Conservation (phyloP, 1,140 invertebrate genomes). For the Prorops nasuta region DNA sequence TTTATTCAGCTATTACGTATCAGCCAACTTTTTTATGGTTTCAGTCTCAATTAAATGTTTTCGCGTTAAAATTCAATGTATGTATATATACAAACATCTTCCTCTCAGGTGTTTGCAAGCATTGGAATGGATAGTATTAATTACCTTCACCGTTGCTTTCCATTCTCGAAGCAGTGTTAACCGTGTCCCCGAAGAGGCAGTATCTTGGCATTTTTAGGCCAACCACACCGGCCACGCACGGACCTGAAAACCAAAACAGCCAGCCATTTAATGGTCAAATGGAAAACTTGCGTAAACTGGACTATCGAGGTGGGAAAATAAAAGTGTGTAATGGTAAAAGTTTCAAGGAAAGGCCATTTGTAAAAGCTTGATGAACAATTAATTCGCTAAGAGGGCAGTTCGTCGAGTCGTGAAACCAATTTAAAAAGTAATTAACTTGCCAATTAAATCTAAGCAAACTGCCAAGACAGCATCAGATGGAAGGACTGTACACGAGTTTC, state of each 20-base stretch:
- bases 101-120: too few relatives aligned
- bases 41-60: too few relatives aligned
- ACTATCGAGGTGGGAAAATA: not conserved
- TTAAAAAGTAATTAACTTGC: conserved; percentile 29
- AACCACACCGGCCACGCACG: conserved; percentile 90
- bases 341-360: not conserved
- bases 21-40: too few relatives aligned
- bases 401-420: too few relatives aligned
- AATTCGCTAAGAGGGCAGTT: too few relatives aligned
- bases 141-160: conserved; percentile 85
- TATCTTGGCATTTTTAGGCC: conserved; percentile 92
- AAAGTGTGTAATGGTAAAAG: not conserved
- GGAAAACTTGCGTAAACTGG: not conserved
- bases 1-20: too few relatives aligned
- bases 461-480: too few relatives aligned
- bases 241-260: conserved; percentile 59
- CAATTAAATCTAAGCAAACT: too few relatives aligned
- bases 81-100: too few relatives aligned
- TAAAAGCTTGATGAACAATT: too few relatives aligned
- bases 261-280: not conserved
- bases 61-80: too few relatives aligned
- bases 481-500: too few relatives aligned
- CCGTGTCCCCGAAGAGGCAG: conserved; percentile 92
- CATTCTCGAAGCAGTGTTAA: conserved; percentile 92
- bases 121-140: not conserved